Conservation (phyloP, 2,113 vertebrate species). For the Corydoras maculifer region DNA sequence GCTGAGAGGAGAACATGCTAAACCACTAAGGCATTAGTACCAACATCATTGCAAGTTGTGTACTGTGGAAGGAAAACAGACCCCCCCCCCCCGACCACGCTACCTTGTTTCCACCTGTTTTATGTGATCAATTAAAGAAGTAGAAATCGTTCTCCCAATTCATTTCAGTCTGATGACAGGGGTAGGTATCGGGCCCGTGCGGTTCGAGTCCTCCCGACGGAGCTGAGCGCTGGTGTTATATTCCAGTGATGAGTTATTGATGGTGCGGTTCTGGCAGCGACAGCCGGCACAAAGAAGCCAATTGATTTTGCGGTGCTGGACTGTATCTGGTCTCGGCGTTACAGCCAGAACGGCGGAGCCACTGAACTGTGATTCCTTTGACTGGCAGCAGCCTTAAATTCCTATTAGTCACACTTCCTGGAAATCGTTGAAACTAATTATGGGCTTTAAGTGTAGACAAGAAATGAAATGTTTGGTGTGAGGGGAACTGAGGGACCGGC, state of each 20-base stretch:
- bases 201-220: neutral
- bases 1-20: too few species aligned
- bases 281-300: constrained; percentile 33
- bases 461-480: constrained; percentile 44
- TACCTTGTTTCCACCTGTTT: neutral
- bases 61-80: too few species aligned
- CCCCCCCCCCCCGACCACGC: too few species aligned
- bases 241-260: constrained; percentile 66
- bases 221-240: constrained; percentile 16
- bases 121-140: neutral
- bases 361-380: constrained; percentile 34
- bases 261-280: constrained; percentile 48
- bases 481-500: neutral
- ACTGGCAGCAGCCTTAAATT: constrained; percentile 45
- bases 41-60: too few species aligned
- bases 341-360: constrained; percentile 7
- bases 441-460: constrained; percentile 45
- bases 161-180: neutral
- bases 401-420: constrained; percentile 46
- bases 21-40: too few species aligned
- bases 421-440: constrained; percentile 49
- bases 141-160: neutral
- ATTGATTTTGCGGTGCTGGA: constrained; percentile 33
- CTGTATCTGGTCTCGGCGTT: constrained; percentile 19
- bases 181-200: neutral